Percentiles rank a stretch among this genome's conserved stretches.
These are phyloP conservation scores for Maconellicoccus hirsutus DNA, from an alignment of 1,140 invertebrate genomes.

Conservation along the genomic window DNA sequence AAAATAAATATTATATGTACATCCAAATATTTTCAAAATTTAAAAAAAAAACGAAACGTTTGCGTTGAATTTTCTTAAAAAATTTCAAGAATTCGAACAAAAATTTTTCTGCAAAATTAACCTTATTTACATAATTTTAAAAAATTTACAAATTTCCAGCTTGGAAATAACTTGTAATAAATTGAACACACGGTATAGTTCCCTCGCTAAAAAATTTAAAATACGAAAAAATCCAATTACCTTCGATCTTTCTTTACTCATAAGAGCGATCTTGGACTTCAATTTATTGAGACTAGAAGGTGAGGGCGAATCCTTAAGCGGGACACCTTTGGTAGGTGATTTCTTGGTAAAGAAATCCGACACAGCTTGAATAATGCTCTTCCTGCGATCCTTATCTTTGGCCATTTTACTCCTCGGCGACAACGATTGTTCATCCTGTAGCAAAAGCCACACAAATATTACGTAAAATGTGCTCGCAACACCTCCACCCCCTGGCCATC, in stretches of 20 bases:
- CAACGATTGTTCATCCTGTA: neutral
- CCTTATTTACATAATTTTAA: too few species aligned
- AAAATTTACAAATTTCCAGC: too few species aligned
- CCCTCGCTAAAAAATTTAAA: neutral
- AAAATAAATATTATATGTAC: too few species aligned
- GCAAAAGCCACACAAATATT: neutral
- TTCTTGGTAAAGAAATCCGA: constrained; percentile 65
- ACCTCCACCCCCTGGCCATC: neutral
- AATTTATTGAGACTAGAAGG: neutral
- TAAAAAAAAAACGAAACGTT: neutral
- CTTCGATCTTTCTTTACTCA: constrained; percentile 1
- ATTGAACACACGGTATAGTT: neutral
- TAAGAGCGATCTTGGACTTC: neutral
- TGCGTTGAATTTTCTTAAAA: too few species aligned
- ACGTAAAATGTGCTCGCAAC: neutral
- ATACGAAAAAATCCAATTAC: neutral
- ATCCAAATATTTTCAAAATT: too few species aligned
- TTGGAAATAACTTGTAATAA: neutral
- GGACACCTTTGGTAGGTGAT: constrained; percentile 36
- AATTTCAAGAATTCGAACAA: too few species aligned
- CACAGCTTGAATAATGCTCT: constrained; percentile 72
- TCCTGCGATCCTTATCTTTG: constrained; percentile 55
- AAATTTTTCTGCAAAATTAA: too few species aligned
- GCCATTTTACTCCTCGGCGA: constrained; percentile 25
- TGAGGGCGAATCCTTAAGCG: neutral